Percentiles rank a stretch among this genome's conserved stretches.
These are phyloP conservation scores for Netelia melanura DNA, from an alignment of 2,888 invertebrate genomes.

Conservation along the genomic window DNA sequence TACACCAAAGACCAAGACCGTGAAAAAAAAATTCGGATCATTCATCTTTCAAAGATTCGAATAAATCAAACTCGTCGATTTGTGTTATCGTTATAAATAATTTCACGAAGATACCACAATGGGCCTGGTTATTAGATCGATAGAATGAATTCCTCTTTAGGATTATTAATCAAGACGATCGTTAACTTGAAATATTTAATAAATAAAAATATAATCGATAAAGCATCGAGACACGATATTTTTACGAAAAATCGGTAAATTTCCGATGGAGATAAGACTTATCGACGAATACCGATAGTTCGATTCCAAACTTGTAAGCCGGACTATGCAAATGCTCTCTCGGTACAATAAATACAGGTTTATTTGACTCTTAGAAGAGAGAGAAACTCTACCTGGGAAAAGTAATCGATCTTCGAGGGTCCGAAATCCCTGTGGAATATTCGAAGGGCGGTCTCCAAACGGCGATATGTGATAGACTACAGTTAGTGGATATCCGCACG, in stretches of 20 bases:
- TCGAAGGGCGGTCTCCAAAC: constrained; percentile 21
- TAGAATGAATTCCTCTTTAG: too few relatives aligned
- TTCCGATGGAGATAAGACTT: neutral
- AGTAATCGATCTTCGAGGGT: constrained; percentile 40
- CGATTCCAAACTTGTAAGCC: neutral
- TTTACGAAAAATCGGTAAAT: neutral
- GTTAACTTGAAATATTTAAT: neutral
- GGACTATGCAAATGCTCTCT: constrained; percentile 13
- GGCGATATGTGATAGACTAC: constrained; percentile 22
- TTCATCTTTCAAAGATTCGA: constrained; percentile 49
- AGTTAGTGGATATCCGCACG: constrained; percentile 19
- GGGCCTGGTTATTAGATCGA: too few relatives aligned
- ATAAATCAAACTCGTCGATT: constrained; percentile 34
- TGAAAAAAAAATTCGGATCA: constrained; percentile 24
- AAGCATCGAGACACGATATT: neutral
- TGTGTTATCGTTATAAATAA: neutral
- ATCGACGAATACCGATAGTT: neutral
- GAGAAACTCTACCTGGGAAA: constrained; percentile 13
- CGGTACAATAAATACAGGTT: constrained; percentile 23
- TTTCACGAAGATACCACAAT: too few relatives aligned
- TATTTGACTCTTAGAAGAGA: constrained; percentile 8
- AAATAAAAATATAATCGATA: neutral
- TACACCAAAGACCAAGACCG: constrained; percentile 5
- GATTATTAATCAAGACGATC: too few relatives aligned
- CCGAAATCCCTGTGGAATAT: constrained; percentile 33